Conservation (phyloP, 1,140 invertebrate genomes). For the Pogonognathellus flavescens region DNA sequence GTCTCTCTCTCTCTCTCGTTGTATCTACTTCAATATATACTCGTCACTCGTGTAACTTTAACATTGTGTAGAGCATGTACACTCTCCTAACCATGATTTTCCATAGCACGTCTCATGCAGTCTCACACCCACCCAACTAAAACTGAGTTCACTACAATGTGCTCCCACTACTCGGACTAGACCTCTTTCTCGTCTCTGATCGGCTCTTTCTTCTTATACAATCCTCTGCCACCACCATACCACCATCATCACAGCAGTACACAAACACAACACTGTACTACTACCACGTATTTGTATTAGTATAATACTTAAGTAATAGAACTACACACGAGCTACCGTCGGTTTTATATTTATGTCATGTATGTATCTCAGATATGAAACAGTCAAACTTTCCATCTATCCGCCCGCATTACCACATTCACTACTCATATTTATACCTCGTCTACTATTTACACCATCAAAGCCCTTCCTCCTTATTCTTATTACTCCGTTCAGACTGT, state of each 20-base stretch:
- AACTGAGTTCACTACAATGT: too few relatives aligned
- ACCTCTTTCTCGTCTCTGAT: too few relatives aligned
- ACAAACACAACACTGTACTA: not conserved
- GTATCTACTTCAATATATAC: not conserved
- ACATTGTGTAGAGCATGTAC: too few relatives aligned
- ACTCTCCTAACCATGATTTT: too few relatives aligned
- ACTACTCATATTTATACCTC: constrained; percentile 47
- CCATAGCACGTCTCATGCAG: too few relatives aligned
- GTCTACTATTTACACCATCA: constrained; percentile 25
- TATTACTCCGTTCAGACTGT: not conserved
- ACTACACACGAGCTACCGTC: constrained; percentile 9
- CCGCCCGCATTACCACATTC: constrained; percentile 25
- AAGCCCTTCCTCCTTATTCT: constrained; percentile 14
- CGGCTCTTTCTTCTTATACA: too few relatives aligned
- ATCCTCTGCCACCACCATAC: not conserved
- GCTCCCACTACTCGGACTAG: too few relatives aligned
- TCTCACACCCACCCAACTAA: too few relatives aligned
- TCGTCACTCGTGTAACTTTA: not conserved
- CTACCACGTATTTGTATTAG: constrained; percentile 1
- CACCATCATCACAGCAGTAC: not conserved
- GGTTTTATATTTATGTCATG: not conserved
- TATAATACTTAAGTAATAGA: constrained; percentile 33
- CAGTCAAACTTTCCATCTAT: constrained; percentile 29
- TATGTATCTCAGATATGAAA: constrained; percentile 29
- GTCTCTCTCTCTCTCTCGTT: constrained; percentile 33